These are phyloP conservation scores for Noctua janthe DNA, from an alignment of 2,888 invertebrate species.

Conservation along the genomic window DNA sequence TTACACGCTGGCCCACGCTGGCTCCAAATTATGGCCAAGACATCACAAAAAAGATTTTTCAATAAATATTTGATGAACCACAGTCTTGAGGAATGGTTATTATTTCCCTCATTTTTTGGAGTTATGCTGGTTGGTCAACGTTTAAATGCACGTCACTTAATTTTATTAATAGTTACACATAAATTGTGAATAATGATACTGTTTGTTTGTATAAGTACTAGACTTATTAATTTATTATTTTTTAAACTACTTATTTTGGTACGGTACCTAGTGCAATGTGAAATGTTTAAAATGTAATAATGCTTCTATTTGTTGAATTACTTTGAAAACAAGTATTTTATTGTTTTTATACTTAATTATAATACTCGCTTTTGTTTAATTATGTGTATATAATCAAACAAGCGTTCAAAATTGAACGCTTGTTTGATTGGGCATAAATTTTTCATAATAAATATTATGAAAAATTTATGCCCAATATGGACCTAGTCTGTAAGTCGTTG, in stretches of 20 bases:
- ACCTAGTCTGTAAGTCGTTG: no score
- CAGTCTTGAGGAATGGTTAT: not conserved
- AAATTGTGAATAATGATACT: not conserved
- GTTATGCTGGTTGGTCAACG: conserved; percentile 17
- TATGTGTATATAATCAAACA: not conserved
- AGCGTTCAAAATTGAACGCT: no score
- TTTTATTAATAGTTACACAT: conserved; percentile 24
- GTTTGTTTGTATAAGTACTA: conserved; percentile 2
- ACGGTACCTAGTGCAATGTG: not conserved
- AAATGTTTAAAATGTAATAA: not conserved
- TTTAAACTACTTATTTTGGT: not conserved
- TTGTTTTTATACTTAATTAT: not conserved
- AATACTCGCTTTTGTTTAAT: not conserved
- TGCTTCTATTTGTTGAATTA: not conserved
- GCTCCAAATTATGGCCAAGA: not conserved
- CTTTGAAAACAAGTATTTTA: not conserved
- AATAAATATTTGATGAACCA: not conserved
- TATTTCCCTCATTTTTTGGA: not conserved
- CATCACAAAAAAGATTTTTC: not conserved
- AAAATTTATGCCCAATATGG: conserved; percentile 25
- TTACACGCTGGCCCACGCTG: conserved; percentile 54
- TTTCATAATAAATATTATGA: no score
- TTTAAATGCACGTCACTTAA: conserved; percentile 47
- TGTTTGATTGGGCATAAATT: no score
- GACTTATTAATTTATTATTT: not conserved